Base-by-base conservation (phyloP, 1,140 invertebrate genomes). In the Drosophila ohnishii region DNA sequence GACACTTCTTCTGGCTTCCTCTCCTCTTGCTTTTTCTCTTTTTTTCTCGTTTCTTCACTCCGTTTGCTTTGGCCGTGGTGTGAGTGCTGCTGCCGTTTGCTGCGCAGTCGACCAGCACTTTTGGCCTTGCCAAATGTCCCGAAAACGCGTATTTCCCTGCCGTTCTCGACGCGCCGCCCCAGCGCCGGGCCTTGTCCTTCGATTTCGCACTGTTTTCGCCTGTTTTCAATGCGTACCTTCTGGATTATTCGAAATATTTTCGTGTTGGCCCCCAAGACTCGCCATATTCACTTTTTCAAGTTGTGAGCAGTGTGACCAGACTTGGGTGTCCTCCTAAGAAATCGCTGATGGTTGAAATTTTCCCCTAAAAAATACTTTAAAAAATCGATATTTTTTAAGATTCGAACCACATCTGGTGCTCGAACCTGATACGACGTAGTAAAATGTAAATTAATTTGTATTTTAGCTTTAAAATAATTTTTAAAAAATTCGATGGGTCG, bases 211-310 rank as follows among this genome's bases (percentile, higher is more conserved):
- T 6, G 25, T 28, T 28, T 28, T 34, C 34, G 45, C 51, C 53
- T 42, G 37, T 78, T 74, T 84, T 80, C 50, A 78, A 73, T 83
- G 79, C 86, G 78, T 90, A 90, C 87, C 87, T 90, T 80, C 74
- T 87, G 74, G 77, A 76, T 89, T 82, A 84, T 90, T 90, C 80
- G 90, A 80, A 86, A 79, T 90, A 91, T 90, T 90, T 91, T 90
- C 80, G 86, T 91, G 83, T 75, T 84, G 90, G 79, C 87, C 90
- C 88, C 87, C 90, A 85, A 91, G 80, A 90, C 90, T 91, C 90
- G 90, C 90, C 90, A 91, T 91, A 89, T 91, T 88, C 79, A 61
- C 75, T 85, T 78, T 48, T 80, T 45, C 44, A 65, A 74, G 34
- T 51, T 75, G 73, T 62, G 55, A 64, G 55, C 72, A 71, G 58